Conservation (phyloP, 1,140 invertebrate species). For the Cydia fagiglandana region DNA sequence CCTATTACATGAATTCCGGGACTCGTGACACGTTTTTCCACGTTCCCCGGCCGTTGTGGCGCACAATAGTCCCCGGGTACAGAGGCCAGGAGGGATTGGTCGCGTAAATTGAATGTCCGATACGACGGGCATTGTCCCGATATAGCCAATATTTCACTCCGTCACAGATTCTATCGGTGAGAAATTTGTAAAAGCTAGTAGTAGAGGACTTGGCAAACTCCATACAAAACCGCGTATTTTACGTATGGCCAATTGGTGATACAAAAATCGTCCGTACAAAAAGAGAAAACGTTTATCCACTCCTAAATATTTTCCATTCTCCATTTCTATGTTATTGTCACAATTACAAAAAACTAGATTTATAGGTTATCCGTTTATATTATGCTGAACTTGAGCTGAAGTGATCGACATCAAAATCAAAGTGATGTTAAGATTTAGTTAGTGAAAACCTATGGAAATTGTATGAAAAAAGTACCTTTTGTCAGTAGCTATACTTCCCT, state of each 20-base stretch:
- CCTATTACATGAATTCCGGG: background rate
- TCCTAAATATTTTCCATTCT: too few relatives aligned
- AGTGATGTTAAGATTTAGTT: too few relatives aligned
- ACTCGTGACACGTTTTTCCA: conserved; percentile 43
- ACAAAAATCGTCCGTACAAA: too few relatives aligned
- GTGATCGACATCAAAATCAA: too few relatives aligned
- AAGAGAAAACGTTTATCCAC: too few relatives aligned
- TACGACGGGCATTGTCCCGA: conserved; percentile 58
- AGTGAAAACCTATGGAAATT: too few relatives aligned
- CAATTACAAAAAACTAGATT: too few relatives aligned
- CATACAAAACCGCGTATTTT: background rate
- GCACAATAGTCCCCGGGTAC: conserved; percentile 52
- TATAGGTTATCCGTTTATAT: too few relatives aligned
- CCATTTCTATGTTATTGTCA: too few relatives aligned
- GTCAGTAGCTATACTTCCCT: too few relatives aligned
- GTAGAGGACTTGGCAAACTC: background rate
- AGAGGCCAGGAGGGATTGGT: conserved; percentile 61
- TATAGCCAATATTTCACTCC: conserved; percentile 62
- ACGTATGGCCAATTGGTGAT: background rate
- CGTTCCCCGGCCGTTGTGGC: conserved; percentile 46
- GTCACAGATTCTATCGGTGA: conserved; percentile 47
- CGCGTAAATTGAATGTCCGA: conserved; percentile 65
- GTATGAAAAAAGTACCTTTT: too few relatives aligned
- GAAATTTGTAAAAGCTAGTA: conserved; percentile 37
- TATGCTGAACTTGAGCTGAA: too few relatives aligned